Conservation (phyloP, 2,113 vertebrate species). For the Podarcis cretensis region DNA sequence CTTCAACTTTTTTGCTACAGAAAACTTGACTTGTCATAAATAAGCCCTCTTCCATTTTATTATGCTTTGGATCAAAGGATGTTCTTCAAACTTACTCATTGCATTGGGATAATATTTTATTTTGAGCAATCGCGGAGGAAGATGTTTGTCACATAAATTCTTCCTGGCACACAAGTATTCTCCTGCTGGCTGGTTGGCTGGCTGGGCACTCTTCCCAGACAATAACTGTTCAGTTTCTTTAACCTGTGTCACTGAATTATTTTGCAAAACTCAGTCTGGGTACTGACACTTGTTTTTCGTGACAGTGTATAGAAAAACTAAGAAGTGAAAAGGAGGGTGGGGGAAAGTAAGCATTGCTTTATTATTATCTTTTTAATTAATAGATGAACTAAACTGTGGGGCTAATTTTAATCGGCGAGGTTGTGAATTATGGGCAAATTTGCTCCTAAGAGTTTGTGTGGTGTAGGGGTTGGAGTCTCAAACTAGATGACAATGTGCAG, state of each 20-base stretch:
- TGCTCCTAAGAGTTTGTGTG: not conserved
- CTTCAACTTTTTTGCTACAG: not conserved
- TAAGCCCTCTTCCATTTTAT: not conserved
- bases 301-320: not conserved
- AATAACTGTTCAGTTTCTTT: not conserved
- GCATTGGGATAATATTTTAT: not conserved
- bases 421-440: not conserved
- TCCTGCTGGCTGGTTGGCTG: not conserved
- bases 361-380: not conserved
- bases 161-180: not conserved
- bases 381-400: not conserved
- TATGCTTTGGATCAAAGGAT: not conserved
- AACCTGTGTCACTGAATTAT: not conserved
- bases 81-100: not conserved
- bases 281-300: not conserved
- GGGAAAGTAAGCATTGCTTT: not conserved
- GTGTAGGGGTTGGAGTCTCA: not conserved
- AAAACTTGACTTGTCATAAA: not conserved
- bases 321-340: not conserved
- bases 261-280: not conserved
- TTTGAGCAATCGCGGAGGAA: not conserved
- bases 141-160: slow-evolving; percentile 1
- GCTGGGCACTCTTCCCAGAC: slow-evolving; percentile 13
- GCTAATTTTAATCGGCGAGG: not conserved
- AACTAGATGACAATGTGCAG: not conserved